phyloP scores from a whole-genome alignment of 1,140 invertebrate species.

The Caenorhabditis brenneri region DNA sequence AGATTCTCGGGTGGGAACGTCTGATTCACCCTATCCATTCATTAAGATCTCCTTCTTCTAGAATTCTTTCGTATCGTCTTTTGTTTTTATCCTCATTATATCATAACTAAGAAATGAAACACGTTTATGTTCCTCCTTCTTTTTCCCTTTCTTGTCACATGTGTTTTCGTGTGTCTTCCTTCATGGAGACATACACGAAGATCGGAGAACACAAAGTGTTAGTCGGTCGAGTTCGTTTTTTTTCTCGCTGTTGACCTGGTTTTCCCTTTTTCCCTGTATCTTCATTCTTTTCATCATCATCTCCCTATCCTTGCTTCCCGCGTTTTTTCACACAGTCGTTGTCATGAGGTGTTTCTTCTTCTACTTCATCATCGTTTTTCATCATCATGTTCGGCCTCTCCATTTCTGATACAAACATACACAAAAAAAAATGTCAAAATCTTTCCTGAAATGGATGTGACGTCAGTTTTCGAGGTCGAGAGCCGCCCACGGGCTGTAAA shows the following conservation, averaged over 20 bases:
- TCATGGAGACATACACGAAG: slow-evolving; percentile 1
- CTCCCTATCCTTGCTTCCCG: neutral
- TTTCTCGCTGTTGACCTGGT: neutral
- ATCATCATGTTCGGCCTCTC: too few relatives aligned
- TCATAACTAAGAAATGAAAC: neutral
- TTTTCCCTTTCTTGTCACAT: neutral
- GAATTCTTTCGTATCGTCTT: too few relatives aligned
- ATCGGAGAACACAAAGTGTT: slow-evolving; percentile 23
- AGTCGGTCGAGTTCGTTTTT: slow-evolving; percentile 16
- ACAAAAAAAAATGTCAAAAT: neutral
- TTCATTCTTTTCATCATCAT: slow-evolving; percentile 6
- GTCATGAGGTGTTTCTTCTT: neutral
- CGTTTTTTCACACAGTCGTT: neutral
- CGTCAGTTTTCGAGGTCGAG: neutral
- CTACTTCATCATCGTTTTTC: too few relatives aligned
- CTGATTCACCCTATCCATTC: too few relatives aligned
- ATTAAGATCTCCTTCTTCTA: too few relatives aligned
- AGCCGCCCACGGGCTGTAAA: neutral
- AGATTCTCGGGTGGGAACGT: too few relatives aligned
- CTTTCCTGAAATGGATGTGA: neutral
- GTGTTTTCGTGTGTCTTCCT: neutral
- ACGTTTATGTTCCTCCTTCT: neutral
- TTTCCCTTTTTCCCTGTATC: neutral
- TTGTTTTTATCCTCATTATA: too few relatives aligned
- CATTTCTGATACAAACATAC: neutral